Conservation (phyloP, 2,113 vertebrate species). For the Oncorhynchus kisutch region DNA sequence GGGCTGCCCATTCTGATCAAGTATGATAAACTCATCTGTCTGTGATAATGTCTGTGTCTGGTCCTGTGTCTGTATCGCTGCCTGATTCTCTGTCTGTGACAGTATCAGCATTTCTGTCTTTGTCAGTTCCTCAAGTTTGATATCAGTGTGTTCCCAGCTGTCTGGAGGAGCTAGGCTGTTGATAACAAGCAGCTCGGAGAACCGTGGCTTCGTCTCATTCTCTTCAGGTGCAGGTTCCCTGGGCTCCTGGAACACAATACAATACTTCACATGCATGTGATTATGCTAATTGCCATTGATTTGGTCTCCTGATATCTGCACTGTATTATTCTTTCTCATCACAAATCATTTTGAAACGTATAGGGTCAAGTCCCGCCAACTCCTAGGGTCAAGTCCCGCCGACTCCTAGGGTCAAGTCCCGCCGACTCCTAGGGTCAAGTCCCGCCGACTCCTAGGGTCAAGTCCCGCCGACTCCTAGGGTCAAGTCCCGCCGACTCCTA, state of each 20-base stretch:
- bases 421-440: no score
- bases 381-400: no score
- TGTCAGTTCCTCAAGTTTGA: not conserved
- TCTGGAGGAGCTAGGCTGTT: not conserved
- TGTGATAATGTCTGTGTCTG: constrained; percentile 35
- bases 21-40: constrained; percentile 46
- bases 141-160: not conserved
- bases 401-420: no score
- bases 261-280: not conserved
- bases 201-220: not conserved
- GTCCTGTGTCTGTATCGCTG: constrained; percentile 24
- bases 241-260: constrained; percentile 10
- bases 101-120: not conserved
- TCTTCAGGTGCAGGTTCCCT: not conserved
- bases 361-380: no score
- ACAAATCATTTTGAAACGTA: no score
- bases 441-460: no score
- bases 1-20: constrained; percentile 68
- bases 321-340: no score
- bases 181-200: not conserved
- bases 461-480: no score
- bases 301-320: no score
- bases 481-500: no score
- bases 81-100: constrained; percentile 15
- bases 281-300: no score